A percentile compares a stretch with the other conserved stretches of the same genome.
These are phyloP conservation scores for Brachylomia viminalis DNA, from an alignment of 2,888 invertebrate species.

Conservation along the genomic window DNA sequence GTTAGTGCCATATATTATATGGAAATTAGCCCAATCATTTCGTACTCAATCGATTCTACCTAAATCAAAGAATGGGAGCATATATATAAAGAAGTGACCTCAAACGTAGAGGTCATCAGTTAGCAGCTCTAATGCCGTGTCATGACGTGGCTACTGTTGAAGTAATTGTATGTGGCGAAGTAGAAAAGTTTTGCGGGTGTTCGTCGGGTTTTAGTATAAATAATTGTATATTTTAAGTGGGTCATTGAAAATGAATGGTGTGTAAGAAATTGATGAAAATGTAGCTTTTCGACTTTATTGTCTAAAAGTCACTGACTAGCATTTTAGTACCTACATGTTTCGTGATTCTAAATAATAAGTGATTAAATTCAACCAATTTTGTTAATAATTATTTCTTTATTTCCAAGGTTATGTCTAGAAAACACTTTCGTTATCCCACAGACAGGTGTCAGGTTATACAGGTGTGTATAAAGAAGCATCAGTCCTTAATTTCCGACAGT, in stretches of 20 bases:
- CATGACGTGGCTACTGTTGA: conserved; percentile 38
- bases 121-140: conserved; percentile 48
- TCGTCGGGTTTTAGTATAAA: conserved; percentile 23
- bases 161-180: conserved; percentile 51
- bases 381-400: no score
- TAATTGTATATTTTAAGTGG: conserved; percentile 24
- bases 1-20: background rate
- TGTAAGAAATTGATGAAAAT: background rate
- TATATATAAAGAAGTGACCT: conserved; percentile 37
- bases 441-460: no score
- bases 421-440: no score
- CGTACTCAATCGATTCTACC: conserved; percentile 3
- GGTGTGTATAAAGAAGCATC: no score
- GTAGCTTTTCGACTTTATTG: background rate
- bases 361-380: background rate
- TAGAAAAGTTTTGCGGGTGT: conserved; percentile 30
- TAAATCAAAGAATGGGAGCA: conserved; percentile 18
- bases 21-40: conserved; percentile 25
- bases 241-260: conserved; percentile 7
- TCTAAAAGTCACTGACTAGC: background rate
- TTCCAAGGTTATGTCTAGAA: no score
- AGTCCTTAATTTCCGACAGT: no score
- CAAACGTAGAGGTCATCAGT: conserved; percentile 53
- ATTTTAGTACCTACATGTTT: background rate
- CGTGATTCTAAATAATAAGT: background rate